These are phyloP conservation scores for Bathynomus jamesi DNA, from an alignment of 1,140 invertebrate species.

Conservation along the genomic window DNA sequence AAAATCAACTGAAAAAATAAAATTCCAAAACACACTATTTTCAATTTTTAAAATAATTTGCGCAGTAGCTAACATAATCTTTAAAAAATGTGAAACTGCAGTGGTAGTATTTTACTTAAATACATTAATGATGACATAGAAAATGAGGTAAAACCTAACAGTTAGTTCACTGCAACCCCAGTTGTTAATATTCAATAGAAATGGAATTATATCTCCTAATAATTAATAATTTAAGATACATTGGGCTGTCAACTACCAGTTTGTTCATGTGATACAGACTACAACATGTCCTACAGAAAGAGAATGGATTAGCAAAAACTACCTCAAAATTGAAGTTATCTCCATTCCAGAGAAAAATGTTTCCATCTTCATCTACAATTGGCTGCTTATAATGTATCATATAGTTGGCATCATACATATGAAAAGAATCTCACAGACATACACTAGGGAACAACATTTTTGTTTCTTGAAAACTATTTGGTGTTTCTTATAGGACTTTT, in stretches of 20 bases:
- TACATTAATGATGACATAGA: neutral
- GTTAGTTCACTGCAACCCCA: neutral
- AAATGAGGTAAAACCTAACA: neutral
- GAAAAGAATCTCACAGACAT: too few species aligned
- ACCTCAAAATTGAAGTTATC: constrained; percentile 58
- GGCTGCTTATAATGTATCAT: constrained; percentile 58
- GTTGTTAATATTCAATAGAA: neutral
- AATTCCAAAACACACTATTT: too few species aligned
- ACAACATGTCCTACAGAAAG: neutral
- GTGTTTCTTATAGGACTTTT: too few species aligned
- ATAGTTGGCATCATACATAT: constrained; percentile 77
- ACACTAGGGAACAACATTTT: too few species aligned
- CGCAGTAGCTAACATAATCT: neutral
- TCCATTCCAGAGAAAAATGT: constrained; percentile 69
- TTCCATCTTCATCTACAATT: constrained; percentile 47
- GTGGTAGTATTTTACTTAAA: neutral
- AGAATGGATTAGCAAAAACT: constrained; percentile 12
- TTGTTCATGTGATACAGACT: neutral
- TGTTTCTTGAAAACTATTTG: too few species aligned
- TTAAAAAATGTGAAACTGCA: neutral
- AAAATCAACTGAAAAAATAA: too few species aligned
- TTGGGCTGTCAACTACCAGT: neutral
- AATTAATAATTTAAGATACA: neutral
- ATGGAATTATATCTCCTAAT: neutral
- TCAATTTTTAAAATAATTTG: neutral